Conservation (phyloP, 1,140 invertebrate species). For the Meloidogyne chitwoodi region DNA sequence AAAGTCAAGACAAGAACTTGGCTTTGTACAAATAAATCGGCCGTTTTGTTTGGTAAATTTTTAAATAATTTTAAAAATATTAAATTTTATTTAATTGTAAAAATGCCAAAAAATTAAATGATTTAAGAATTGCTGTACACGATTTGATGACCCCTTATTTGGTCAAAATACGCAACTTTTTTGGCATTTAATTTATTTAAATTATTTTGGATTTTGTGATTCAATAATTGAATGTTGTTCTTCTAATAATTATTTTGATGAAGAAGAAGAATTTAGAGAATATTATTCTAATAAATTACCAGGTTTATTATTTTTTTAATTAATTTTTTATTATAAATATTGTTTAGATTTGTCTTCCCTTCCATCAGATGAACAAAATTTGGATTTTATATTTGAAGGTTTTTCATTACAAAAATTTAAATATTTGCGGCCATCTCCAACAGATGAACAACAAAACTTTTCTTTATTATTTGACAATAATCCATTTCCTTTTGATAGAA, state of each 20-base stretch:
- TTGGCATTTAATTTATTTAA: conserved; percentile 11
- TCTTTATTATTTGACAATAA: background rate
- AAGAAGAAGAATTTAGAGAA: background rate
- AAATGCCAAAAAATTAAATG: no score
- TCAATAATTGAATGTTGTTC: background rate
- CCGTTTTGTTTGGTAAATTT: no score
- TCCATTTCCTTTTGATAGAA: background rate
- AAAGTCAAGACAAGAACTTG: no score
- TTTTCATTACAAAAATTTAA: conserved; percentile 10
- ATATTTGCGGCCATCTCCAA: background rate
- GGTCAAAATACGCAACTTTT: background rate
- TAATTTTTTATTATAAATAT: background rate
- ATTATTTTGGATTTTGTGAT: conserved; percentile 8
- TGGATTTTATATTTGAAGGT: background rate
- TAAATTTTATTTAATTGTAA: no score
- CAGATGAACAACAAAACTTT: background rate
- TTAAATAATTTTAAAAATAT: no score
- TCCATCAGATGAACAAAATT: background rate
- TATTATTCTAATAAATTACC: background rate
- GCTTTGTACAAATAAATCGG: no score
- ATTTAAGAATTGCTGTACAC: conserved; percentile 3
- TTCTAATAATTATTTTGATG: background rate
- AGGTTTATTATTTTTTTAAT: background rate
- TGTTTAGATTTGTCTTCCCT: background rate
- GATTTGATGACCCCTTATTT: background rate